Percentiles rank a stretch among this genome's conserved stretches.
phyloP scores from a whole-genome alignment of 2,888 invertebrate genomes.

The Drosophila mulleri region DNA sequence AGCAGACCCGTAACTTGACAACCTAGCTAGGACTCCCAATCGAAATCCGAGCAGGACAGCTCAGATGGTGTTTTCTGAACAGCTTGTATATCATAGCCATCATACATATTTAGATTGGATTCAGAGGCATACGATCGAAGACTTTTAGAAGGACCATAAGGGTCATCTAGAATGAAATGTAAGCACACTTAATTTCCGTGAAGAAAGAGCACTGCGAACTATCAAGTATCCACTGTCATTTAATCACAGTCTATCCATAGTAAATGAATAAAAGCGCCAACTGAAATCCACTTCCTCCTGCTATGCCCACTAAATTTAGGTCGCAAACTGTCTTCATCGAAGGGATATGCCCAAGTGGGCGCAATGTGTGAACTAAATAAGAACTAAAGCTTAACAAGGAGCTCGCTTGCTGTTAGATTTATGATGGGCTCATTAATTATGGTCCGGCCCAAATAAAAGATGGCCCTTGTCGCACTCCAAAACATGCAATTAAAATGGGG shows the following conservation, averaged over 20 bases:
- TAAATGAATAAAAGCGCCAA: neutral
- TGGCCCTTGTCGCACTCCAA: conserved; percentile 67
- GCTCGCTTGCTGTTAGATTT: conserved; percentile 61
- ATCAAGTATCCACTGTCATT: neutral
- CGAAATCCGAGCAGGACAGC: neutral
- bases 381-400: conserved; percentile 45
- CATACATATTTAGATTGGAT: too few species aligned
- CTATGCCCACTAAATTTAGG: neutral
- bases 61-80: too few species aligned
- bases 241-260: too few species aligned
- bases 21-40: neutral
- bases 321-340: neutral
- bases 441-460: conserved; percentile 59
- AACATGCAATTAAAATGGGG: conserved; percentile 69
- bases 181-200: neutral
- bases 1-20: neutral
- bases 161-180: neutral
- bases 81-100: too few species aligned
- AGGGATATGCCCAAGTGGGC: conserved; percentile 31
- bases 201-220: neutral
- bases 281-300: neutral
- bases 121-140: too few species aligned
- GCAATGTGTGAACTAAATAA: conserved; percentile 22
- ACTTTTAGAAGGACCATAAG: neutral
- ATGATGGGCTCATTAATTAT: conserved; percentile 77